Base-by-base conservation (phyloP, 2,113 vertebrate genomes). In the Okapia johnstoni region DNA sequence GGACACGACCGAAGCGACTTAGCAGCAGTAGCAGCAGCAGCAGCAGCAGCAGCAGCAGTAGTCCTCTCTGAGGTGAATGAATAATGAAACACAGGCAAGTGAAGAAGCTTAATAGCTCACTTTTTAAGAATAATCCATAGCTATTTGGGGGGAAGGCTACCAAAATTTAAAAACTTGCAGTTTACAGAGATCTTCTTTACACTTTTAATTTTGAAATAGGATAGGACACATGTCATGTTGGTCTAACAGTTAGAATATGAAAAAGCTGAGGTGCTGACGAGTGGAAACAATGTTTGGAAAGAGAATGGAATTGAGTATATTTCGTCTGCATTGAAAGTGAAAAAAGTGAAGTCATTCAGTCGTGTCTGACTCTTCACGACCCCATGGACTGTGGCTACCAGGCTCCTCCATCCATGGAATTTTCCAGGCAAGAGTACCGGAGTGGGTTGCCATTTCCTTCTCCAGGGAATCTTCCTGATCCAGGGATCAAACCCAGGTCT, bases 11-110 rank as follows among this genome's bases (percentile, higher is more conserved):
- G 40, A 40, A 40, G 40, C 40, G 40, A 40, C 40, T 40, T 40
- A 40, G 40, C 40, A 40, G 40, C 40, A 40, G 40, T 4, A 40
- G 40, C 40, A 40, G 40, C 40, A 40, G 40, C 76, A 66, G 28
- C n/a, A 40, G 40, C 40, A 40, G 40, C 40, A 40, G 40, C 40
- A 40, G 40, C 40, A 40, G 40, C 40, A 40, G 40, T 79, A 66
- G 28, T 28, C 90, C 40, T 88, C 60, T 97, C 66, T 58, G 84
- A 96, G 88, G 28, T 76, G 54, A 96, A 92, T 79, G 43, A 95
- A 95, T 60, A 96, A 92, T 83, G 70, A 93, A 95, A 88, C 84
- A 70, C 2, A 1, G 93, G 21, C 61, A 94, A 92, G 28, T 95
- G 21, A 93, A 73, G 1, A 43, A 13, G 0, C 46, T 85, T 88